Base-by-base conservation (phyloP, 2,888 invertebrate genomes). In the Portevinia maculata region DNA sequence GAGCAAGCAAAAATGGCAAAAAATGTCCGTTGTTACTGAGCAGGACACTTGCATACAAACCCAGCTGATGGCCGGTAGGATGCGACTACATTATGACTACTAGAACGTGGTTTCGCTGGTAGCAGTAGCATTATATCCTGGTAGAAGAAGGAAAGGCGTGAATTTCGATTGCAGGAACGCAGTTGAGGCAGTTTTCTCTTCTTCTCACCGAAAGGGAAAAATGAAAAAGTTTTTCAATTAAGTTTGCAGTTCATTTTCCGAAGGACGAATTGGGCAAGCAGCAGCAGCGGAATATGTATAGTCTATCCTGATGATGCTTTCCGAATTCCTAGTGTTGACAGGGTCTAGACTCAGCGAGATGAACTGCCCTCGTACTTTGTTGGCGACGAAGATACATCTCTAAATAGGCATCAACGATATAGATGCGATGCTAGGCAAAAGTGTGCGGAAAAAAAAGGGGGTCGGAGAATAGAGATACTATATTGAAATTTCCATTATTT, bases 211-310 rank as follows among this genome's bases (percentile, higher is more conserved):
- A 83, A 78, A 71, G 71, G 67, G 71, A 19, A 76, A 83, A 83
- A 73, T 73, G 76, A 57, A 83, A 83, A 83, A 83, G 67, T 83
- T 83, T 83, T 83, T 83, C 83, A 83, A 83, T 83, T 83, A 83
- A 83, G 83, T 83, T 83, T 73, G 78, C 76, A 78, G 83, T 83
- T 78, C 71, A 83, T 83, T 81, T 79, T 83, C 60, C 76, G 76
- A 76, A 62, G 71, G 83, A 52, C 76, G 60, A 60, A 48, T 15
- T 53, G 60, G 60, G 39, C 34, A 55, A 39, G 53, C 46, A 28
- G 39, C 44, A 44, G 4, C 44, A 44, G 24, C 30, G 5, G 5
- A 41, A 30, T 34, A 30, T 15, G 7, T 44, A 37, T 5, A n/a
- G 15, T 46, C 46, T 41, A 30, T 52, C 11, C 37, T 53, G 64